Conservation (phyloP, 2,797 vertebrate genomes). For the Scolopax bukidnonensis region DNA sequence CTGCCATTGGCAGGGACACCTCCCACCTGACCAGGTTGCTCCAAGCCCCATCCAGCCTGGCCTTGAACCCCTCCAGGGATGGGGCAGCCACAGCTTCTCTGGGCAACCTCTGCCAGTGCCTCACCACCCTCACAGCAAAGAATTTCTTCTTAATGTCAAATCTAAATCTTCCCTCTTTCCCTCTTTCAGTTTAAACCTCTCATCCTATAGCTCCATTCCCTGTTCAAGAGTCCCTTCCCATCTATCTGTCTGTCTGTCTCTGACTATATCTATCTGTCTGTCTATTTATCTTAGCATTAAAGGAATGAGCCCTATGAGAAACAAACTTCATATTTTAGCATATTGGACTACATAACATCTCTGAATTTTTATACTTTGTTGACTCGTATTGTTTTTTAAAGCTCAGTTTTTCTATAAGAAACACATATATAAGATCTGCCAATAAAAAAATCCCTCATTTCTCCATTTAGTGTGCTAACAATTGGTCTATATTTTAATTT, state of each 20-base stretch:
- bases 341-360: neutral
- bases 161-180: too few relatives aligned
- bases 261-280: neutral
- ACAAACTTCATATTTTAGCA: neutral
- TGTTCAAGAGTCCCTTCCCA: too few relatives aligned
- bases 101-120: too few relatives aligned
- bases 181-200: too few relatives aligned
- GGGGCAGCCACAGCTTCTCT: too few relatives aligned
- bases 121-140: too few relatives aligned
- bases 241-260: neutral
- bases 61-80: too few relatives aligned
- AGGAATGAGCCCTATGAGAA: neutral
- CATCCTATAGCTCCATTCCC: too few relatives aligned
- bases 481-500: neutral
- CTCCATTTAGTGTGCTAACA: neutral
- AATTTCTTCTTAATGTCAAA: too few relatives aligned
- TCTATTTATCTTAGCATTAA: neutral
- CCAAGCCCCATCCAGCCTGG: too few relatives aligned
- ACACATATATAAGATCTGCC: neutral
- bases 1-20: too few relatives aligned
- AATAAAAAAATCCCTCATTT: neutral
- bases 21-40: too few relatives aligned
- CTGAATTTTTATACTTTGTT: neutral
- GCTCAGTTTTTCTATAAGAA: neutral
- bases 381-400: neutral